Evolutionary conservation across 2,888 invertebrate genomes (phyloP).

Genomic region (Melieria crassipennis): DNA sequence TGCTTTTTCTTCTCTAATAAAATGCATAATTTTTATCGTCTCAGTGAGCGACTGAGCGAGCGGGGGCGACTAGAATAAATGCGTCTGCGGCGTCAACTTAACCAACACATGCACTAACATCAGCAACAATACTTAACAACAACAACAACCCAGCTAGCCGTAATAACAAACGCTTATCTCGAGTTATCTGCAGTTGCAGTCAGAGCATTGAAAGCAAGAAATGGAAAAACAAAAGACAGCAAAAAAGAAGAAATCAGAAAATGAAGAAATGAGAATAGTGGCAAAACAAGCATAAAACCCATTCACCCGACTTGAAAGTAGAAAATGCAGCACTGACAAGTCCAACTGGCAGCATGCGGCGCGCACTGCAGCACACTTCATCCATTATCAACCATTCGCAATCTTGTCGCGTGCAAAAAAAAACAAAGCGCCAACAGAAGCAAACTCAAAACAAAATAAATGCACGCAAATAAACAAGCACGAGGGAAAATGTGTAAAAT

Average conservation of each 20-base stretch:
- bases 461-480: no score
- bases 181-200: no score
- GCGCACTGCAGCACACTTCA: conserved; percentile 45
- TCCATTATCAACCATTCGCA: conserved; percentile 59
- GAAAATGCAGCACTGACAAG: conserved; percentile 49
- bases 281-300: not conserved
- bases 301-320: not conserved
- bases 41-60: not conserved
- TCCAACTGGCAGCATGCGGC: conserved; percentile 51
- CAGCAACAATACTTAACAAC: conserved; percentile 34
- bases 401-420: conserved; percentile 51
- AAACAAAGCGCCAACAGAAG: conserved; percentile 36
- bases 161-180: not conserved
- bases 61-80: conserved; percentile 36
- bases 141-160: conserved; percentile 28
- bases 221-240: not conserved
- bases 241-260: not conserved
- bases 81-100: conserved; percentile 48
- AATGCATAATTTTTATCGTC: not conserved
- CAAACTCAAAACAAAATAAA: conserved; percentile 26
- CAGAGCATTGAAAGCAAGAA: not conserved
- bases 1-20: not conserved
- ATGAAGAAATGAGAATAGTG: not conserved
- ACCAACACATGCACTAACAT: conserved; percentile 54
- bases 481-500: no score